These are phyloP conservation scores for Sabatieria punctata DNA, from an alignment of 2,888 invertebrate species.

Conservation along the genomic window DNA sequence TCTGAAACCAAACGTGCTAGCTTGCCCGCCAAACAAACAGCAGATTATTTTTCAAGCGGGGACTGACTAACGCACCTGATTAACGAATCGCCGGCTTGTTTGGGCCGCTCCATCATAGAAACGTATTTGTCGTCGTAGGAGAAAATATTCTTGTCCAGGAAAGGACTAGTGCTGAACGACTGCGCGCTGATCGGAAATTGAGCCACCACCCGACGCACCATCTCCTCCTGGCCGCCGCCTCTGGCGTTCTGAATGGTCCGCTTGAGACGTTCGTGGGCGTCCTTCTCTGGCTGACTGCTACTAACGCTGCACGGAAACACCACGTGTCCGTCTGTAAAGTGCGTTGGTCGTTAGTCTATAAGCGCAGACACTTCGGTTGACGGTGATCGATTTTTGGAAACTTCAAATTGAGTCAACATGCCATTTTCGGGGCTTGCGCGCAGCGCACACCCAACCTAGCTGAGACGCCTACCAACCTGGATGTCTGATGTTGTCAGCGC, in stretches of 20 bases:
- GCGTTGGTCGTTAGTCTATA: too few relatives aligned
- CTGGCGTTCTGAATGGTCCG: conserved; percentile 73
- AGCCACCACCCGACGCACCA: conserved; percentile 67
- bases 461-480: conserved; percentile 57
- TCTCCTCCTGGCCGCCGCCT: conserved; percentile 72
- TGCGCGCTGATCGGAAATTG: conserved; percentile 86
- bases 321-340: not conserved
- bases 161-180: conserved; percentile 78
- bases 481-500: conserved; percentile 78
- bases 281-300: conserved; percentile 5
- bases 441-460: too few relatives aligned
- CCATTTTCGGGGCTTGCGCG: too few relatives aligned
- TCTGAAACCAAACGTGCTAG: conserved; percentile 52
- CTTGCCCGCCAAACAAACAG: too few relatives aligned
- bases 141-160: conserved; percentile 72
- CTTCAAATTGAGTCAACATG: too few relatives aligned
- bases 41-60: too few relatives aligned
- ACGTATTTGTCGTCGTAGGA: conserved; percentile 91
- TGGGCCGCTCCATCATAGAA: conserved; percentile 82
- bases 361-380: too few relatives aligned
- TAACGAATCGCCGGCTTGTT: conserved; percentile 75
- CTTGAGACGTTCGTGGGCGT: conserved; percentile 48
- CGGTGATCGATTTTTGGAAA: too few relatives aligned
- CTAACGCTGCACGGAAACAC: conserved; percentile 5
- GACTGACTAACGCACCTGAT: conserved; percentile 68